phyloP scores from a whole-genome alignment of 1,140 invertebrate species.

The Pogonognathellus flavescens region DNA sequence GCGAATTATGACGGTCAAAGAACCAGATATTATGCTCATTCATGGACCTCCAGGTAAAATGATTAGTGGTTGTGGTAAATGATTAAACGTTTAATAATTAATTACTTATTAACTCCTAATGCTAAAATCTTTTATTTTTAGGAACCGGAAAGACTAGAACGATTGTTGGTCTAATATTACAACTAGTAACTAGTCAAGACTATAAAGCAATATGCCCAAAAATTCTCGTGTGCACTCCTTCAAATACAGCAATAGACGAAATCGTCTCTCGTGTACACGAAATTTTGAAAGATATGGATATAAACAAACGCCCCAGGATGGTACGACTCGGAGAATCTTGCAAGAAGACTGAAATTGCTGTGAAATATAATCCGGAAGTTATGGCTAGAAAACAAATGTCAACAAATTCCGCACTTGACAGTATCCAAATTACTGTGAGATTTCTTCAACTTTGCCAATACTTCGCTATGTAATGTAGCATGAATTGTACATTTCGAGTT shows the following conservation, averaged over 20 bases:
- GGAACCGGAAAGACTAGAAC: constrained; percentile 64
- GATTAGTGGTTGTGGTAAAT: too few relatives aligned
- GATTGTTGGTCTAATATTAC: constrained; percentile 61
- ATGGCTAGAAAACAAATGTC: not conserved
- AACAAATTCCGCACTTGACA: not conserved
- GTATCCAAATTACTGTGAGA: not conserved
- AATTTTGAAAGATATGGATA: not conserved
- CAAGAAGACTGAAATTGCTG: not conserved
- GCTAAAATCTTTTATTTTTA: too few relatives aligned
- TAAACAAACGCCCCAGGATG: not conserved
- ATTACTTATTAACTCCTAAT: too few relatives aligned
- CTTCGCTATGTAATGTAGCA: not conserved
- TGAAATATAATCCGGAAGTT: not conserved
- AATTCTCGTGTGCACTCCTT: constrained; percentile 64
- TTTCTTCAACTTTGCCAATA: not conserved
- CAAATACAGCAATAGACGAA: constrained; percentile 65
- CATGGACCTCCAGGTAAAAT: constrained; percentile 66
- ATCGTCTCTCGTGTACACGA: constrained; percentile 56
- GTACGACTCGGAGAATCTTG: not conserved
- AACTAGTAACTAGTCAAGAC: constrained; percentile 39
- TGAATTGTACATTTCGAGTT: not conserved
- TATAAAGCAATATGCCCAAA: constrained; percentile 8
- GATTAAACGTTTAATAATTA: too few relatives aligned
- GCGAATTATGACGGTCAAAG: not conserved
- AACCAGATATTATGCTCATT: constrained; percentile 64